Conservation (phyloP, 1,140 invertebrate genomes). For the Drosophila lini region DNA sequence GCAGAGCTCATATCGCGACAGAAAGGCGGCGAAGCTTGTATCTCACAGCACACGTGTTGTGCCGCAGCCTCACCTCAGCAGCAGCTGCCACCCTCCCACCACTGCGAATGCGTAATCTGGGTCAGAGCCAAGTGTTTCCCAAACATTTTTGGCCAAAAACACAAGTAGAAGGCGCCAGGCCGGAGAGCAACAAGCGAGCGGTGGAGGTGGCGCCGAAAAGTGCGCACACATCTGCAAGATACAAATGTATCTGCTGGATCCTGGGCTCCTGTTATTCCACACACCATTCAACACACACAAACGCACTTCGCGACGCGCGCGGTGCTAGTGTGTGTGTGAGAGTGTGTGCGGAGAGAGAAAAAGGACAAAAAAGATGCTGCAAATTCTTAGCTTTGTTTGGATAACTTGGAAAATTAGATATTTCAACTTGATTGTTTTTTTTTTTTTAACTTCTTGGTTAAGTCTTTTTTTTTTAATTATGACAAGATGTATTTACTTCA, state of each 20-base stretch:
- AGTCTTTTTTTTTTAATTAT: no score
- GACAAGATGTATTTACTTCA: not conserved
- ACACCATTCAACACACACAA: conserved; percentile 75
- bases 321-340: conserved; percentile 30
- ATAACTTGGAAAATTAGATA: not conserved
- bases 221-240: conserved; percentile 48
- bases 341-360: conserved; percentile 27
- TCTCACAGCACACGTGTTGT: conserved; percentile 32
- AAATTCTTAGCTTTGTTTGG: not conserved
- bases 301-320: conserved; percentile 26
- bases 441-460: no score
- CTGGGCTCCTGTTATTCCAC: conserved; percentile 74
- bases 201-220: conserved; percentile 17
- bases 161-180: conserved; percentile 33
- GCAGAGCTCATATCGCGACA: conserved; percentile 51
- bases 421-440: not conserved
- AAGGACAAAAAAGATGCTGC: conserved; percentile 9
- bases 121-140: conserved; percentile 67
- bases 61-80: conserved; percentile 6
- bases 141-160: conserved; percentile 28
- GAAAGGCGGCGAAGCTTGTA: conserved; percentile 33
- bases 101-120: conserved; percentile 71
- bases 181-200: conserved; percentile 48
- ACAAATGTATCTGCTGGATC: conserved; percentile 69
- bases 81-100: conserved; percentile 2